phyloP scores from a whole-genome alignment of 92 coral and sea anemone species.

The Blastomussa wellsi region DNA sequence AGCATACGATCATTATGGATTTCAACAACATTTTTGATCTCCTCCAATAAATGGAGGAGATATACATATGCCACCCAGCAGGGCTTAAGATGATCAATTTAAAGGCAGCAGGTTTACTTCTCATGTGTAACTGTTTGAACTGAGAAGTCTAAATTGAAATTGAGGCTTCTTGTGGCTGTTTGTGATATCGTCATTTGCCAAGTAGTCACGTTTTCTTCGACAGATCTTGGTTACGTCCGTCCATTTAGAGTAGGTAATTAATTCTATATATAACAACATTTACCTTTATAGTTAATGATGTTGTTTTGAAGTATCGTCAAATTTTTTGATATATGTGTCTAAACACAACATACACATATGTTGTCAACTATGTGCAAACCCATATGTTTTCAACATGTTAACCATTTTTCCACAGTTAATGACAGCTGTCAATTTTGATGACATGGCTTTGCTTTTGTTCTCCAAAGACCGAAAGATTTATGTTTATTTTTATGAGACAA shows the following conservation, averaged over 20 bases:
- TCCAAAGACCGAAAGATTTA: too few relatives aligned
- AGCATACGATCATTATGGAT: too few relatives aligned
- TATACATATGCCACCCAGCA: too few relatives aligned
- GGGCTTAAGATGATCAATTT: neutral
- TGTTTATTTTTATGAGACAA: too few relatives aligned
- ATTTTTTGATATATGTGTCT: neutral
- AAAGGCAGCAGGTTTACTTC: neutral
- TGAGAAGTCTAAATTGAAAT: neutral
- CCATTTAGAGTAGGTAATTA: neutral
- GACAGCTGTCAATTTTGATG: too few relatives aligned
- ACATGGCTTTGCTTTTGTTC: too few relatives aligned
- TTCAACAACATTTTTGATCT: too few relatives aligned
- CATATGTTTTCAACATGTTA: too few relatives aligned
- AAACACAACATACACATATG: too few relatives aligned
- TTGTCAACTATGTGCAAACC: too few relatives aligned
- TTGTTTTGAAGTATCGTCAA: neutral
- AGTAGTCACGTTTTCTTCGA: neutral
- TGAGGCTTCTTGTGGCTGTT: neutral
- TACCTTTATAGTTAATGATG: neutral
- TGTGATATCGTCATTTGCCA: neutral
- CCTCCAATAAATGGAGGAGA: too few relatives aligned
- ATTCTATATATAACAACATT: neutral
- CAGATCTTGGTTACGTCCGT: neutral
- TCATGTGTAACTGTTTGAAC: neutral
- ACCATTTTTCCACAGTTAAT: too few relatives aligned